A percentile compares a stretch with the other conserved stretches of the same genome.
Evolutionary conservation across 2,888 invertebrate species (phyloP).

Genomic region (Pachliopta kotzebuea): DNA sequence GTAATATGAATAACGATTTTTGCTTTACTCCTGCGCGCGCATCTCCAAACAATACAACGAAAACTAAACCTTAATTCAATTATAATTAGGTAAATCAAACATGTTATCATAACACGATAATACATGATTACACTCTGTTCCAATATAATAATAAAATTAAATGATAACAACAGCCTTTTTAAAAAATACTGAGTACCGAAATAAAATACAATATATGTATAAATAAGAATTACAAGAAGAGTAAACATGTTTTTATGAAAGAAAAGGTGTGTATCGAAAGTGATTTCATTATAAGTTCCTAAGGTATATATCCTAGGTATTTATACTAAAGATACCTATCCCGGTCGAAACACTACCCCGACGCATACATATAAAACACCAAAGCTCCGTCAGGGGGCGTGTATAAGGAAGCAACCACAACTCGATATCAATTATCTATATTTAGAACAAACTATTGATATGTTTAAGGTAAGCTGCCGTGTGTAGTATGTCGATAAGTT

Average conservation of each 20-base stretch:
- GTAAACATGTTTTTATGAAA: neutral
- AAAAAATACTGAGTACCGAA: too few relatives aligned
- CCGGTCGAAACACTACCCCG: constrained; percentile 8
- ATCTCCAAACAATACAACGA: neutral
- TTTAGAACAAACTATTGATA: constrained; percentile 60
- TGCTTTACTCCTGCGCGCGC: constrained; percentile 3
- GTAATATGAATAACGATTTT: neutral
- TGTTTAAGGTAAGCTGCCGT: constrained; percentile 61
- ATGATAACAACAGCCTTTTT: too few relatives aligned
- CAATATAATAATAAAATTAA: too few relatives aligned
- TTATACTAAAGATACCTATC: neutral
- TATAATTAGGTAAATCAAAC: neutral
- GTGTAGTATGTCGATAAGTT: constrained; percentile 31
- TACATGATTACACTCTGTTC: too few relatives aligned
- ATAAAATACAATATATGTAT: too few relatives aligned
- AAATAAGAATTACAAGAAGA: neutral
- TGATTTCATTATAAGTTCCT: neutral
- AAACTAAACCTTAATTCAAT: constrained; percentile 1
- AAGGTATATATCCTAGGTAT: neutral
- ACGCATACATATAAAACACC: constrained; percentile 28
- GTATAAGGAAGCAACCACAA: constrained; percentile 51
- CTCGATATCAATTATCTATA: constrained; percentile 46
- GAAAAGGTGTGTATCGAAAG: neutral
- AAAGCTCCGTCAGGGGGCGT: constrained; percentile 57
- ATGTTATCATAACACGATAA: too few relatives aligned